Evolutionary conservation across 2,888 invertebrate genomes (phyloP).

Genomic region (Morpho achilles): DNA sequence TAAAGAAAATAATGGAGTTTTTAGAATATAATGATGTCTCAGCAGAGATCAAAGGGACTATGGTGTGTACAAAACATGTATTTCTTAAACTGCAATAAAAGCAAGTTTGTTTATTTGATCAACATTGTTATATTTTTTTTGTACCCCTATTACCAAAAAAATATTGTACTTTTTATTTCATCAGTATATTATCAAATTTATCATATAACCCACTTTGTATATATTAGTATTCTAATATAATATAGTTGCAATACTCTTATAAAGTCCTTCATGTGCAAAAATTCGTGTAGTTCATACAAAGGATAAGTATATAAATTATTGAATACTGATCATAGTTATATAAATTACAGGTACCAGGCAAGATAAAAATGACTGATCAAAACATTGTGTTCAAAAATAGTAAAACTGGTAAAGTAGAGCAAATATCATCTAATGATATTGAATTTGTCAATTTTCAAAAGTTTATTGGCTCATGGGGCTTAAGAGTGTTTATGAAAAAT

Average conservation of each 20-base stretch:
- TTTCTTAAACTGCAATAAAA: not conserved
- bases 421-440: constrained; percentile 90
- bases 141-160: too few relatives aligned
- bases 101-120: too few relatives aligned
- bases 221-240: too few relatives aligned
- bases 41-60: constrained; percentile 90
- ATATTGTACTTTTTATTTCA: too few relatives aligned
- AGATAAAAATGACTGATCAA: constrained; percentile 94
- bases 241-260: too few relatives aligned
- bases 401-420: constrained; percentile 97
- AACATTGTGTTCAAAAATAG: constrained; percentile 95
- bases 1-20: constrained; percentile 81
- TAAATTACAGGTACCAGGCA: constrained; percentile 87
- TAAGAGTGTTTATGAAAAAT: constrained; percentile 93
- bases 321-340: too few relatives aligned
- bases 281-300: too few relatives aligned
- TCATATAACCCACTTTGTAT: too few relatives aligned
- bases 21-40: constrained; percentile 93
- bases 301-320: too few relatives aligned
- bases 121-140: too few relatives aligned
- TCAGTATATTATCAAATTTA: too few relatives aligned
- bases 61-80: constrained; percentile 80
- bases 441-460: constrained; percentile 95
- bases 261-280: too few relatives aligned
- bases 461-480: constrained; percentile 93